These are phyloP conservation scores for Drosophila meridionalis DNA, from an alignment of 2,888 invertebrate genomes.

Conservation along the genomic window DNA sequence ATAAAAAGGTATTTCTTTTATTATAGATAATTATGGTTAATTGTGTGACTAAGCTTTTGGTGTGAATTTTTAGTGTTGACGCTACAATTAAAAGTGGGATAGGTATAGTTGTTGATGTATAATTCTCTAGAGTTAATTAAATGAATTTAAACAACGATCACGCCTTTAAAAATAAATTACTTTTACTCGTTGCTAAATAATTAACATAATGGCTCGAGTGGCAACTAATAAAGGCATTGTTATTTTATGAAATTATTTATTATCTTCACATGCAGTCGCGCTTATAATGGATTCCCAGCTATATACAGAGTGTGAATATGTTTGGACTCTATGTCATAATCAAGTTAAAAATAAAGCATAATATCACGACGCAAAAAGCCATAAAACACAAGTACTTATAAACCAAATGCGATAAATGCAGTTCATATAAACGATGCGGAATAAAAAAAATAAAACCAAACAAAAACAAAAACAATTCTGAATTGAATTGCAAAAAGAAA, in stretches of 20 bases:
- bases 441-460: slow-evolving; percentile 11
- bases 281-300: slow-evolving; percentile 13
- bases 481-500: slow-evolving; percentile 13
- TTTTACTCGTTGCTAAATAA: slow-evolving; percentile 19
- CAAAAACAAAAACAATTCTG: slow-evolving; percentile 7
- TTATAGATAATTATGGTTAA: neutral
- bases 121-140: slow-evolving; percentile 38
- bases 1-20: neutral
- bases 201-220: slow-evolving; percentile 47
- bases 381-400: slow-evolving; percentile 26
- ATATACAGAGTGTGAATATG: neutral
- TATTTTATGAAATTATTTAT: slow-evolving; percentile 52
- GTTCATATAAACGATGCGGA: slow-evolving; percentile 26
- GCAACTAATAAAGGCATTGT: slow-evolving; percentile 27
- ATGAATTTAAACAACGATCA: slow-evolving; percentile 33
- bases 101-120: slow-evolving; percentile 14
- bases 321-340: slow-evolving; percentile 56
- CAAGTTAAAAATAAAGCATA: slow-evolving; percentile 71
- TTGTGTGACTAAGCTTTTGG: slow-evolving; percentile 5
- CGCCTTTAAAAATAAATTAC: slow-evolving; percentile 32
- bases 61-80: slow-evolving; percentile 3
- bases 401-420: slow-evolving; percentile 52
- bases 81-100: slow-evolving; percentile 10
- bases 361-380: slow-evolving; percentile 48
- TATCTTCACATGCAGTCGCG: slow-evolving; percentile 31